phyloP scores from a whole-genome alignment of 2,113 vertebrate species.

The Meleagris gallopavo region DNA sequence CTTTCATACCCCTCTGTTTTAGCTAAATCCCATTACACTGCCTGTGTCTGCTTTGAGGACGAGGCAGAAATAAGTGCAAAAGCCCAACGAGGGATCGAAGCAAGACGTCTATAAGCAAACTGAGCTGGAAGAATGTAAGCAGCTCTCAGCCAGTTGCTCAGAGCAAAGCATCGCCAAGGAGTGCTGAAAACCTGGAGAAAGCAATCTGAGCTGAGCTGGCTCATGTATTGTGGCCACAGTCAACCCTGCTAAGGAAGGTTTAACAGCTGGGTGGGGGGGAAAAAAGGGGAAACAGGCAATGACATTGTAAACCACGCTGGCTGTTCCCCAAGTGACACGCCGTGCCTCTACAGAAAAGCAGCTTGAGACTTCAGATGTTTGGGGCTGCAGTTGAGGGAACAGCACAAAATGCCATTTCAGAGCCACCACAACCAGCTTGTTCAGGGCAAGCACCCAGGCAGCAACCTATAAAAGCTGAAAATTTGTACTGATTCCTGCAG shows the following conservation, averaged over 20 bases:
- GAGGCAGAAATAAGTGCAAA: neutral
- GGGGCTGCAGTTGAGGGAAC: neutral
- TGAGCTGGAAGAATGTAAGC: neutral
- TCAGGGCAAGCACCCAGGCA: neutral
- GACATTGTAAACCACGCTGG: neutral
- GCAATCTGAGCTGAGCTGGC: neutral
- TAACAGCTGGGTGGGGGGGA: neutral
- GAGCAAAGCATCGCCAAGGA: neutral
- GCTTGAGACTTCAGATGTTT: neutral
- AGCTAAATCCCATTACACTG: neutral
- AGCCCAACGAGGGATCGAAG: neutral
- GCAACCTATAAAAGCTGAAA: neutral
- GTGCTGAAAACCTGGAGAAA: neutral
- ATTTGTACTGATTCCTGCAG: neutral
- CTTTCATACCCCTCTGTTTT: neutral
- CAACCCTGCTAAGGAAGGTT: neutral
- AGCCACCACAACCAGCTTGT: rapidly evolving
- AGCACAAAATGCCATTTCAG: neutral
- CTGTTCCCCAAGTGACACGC: neutral
- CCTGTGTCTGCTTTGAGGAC: neutral
- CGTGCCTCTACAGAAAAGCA: neutral
- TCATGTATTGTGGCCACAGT: neutral
- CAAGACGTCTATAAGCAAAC: neutral
- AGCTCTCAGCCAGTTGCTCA: neutral
- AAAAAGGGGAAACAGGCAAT: neutral